Base-by-base conservation (phyloP, 2,888 invertebrate species). In the Elmis aenea region DNA sequence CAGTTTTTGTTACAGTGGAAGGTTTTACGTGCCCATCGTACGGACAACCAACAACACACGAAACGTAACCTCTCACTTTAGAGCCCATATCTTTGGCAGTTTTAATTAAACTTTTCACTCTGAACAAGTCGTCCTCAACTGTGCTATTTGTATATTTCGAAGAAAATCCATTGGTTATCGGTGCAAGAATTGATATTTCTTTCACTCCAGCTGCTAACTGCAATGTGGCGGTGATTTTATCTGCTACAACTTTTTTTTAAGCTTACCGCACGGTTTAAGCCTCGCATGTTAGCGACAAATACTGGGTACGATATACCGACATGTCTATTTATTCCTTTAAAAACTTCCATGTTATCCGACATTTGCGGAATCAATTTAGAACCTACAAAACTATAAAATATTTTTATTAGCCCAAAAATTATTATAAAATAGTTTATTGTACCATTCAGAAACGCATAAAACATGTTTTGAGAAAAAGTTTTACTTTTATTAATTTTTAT, bases 291-390 rank as follows among this genome's bases (percentile, higher is more conserved):
- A 6, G 99, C 99, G 5, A 95, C 88, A 3, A 99, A 73, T 1
- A 92, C 96, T 5, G 96, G 86, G 67, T 97, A 99, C 16, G 79
- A 77, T 1, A 94, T 75, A 10, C 76, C 79, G 0, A 76, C 69
- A 4, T 71, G 66, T 58, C 83, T 82, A 1, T 73, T 70, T 31
- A 95, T 83, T 33, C 74, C 75, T 38, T 70, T 71, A 64, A 87
- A 78, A 0, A 97, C 91, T 61, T 85, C 77, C 0, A 68, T 61
- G 52, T 87, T 87, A 67, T 99, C 97, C 12, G 83, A 83, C 94
- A 99, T 94, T 75, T 97, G 99, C 13, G 97, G 97, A 6, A 99
- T 84, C 97, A 96, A 97, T 76, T 96, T 96, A 3, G 97, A 89
- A 52, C 94, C 96, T 0, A 99, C 99, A 73, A 97, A 99, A 71